Percentiles rank a stretch among this genome's conserved stretches.
Evolutionary conservation across 2,113 vertebrate species (phyloP).

Genomic region (Nannobrachium achirus): DNA sequence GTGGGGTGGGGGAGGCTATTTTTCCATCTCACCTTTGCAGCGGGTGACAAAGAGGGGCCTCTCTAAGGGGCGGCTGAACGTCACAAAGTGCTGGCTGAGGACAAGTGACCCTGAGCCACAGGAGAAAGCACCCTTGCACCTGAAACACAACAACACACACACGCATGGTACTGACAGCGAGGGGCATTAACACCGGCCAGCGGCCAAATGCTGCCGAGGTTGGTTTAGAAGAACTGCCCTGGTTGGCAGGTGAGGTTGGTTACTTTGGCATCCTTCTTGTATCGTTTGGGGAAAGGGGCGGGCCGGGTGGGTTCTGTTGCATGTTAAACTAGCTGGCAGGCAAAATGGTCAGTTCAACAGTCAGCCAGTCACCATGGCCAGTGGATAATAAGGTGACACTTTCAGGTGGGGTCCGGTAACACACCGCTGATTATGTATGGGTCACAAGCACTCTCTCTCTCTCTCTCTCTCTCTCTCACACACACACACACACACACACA

Average conservation of each 20-base stretch:
- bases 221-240: too few species aligned
- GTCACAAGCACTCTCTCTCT: neutral
- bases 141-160: conserved; percentile 68
- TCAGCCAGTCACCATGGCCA: neutral
- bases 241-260: conserved; percentile 41
- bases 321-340: neutral
- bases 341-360: neutral
- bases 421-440: neutral
- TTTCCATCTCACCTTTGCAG: conserved; percentile 88
- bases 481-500: neutral
- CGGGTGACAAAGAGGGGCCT: conserved; percentile 85
- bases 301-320: neutral
- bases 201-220: conserved; percentile 35
- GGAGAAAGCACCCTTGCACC: conserved; percentile 88
- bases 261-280: conserved; percentile 42
- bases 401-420: neutral
- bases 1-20: conserved; percentile 9
- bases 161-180: neutral
- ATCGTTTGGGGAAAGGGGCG: neutral
- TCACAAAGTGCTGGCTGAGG: conserved; percentile 86
- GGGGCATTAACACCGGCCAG: neutral
- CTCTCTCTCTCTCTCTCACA: too few species aligned
- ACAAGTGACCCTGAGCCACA: conserved; percentile 83
- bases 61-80: conserved; percentile 90
- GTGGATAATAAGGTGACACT: conserved; percentile 1